Conservation (phyloP, 2,888 invertebrate genomes). For the Drepana falcataria region DNA sequence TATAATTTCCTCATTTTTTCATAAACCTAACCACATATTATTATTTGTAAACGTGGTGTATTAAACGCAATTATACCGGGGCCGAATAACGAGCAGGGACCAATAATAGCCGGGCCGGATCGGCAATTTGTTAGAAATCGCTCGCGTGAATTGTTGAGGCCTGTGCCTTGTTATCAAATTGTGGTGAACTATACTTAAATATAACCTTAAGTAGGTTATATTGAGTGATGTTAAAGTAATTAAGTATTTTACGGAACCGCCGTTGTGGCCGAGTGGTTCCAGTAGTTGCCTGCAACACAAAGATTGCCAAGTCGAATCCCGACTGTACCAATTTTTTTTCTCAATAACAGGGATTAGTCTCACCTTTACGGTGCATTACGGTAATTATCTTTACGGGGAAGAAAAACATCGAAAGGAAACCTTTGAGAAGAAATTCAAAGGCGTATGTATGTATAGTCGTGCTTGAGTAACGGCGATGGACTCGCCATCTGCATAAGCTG, state of each 20-base stretch:
- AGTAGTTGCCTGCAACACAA: too few relatives aligned
- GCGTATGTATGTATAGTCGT: too few relatives aligned
- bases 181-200: neutral
- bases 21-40: conserved; percentile 29
- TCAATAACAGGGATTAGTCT: too few relatives aligned
- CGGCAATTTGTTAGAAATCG: conserved; percentile 38
- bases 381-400: too few relatives aligned
- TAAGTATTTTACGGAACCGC: neutral
- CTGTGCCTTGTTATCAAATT: conserved; percentile 14
- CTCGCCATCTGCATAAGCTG: too few relatives aligned
- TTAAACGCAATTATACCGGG: conserved; percentile 48
- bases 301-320: too few relatives aligned
- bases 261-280: too few relatives aligned
- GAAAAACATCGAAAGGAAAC: too few relatives aligned
- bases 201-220: neutral
- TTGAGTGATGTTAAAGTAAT: neutral
- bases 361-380: too few relatives aligned
- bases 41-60: conserved; percentile 50
- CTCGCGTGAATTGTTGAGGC: conserved; percentile 30
- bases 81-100: conserved; percentile 40
- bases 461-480: too few relatives aligned
- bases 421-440: too few relatives aligned
- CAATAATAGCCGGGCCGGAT: conserved; percentile 34
- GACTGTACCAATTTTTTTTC: too few relatives aligned
- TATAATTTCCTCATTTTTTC: conserved; percentile 38